Percentiles rank a stretch among this genome's conserved stretches.
phyloP scores from a whole-genome alignment of 2,888 invertebrate species.

The Aethes cnicana region DNA sequence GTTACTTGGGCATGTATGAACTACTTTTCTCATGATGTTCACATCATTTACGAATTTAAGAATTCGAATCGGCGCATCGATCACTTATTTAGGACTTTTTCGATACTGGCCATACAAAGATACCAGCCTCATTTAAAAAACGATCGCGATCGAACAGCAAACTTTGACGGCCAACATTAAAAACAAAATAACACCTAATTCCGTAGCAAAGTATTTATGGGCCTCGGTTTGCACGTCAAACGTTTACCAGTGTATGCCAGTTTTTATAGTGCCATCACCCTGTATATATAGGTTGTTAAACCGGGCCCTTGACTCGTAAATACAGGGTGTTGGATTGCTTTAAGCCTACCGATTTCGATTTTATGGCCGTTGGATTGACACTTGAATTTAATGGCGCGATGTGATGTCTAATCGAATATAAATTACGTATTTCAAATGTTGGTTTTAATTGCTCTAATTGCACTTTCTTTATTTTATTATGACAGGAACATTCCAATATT shows the following conservation, averaged over 20 bases:
- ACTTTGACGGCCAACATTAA: constrained; percentile 18
- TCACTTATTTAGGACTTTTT: too few species aligned
- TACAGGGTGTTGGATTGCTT: constrained; percentile 57
- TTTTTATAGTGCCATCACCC: constrained; percentile 69
- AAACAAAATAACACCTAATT: constrained; percentile 26
- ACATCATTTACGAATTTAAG: too few species aligned
- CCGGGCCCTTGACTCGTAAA: constrained; percentile 70
- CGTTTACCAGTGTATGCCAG: constrained; percentile 69
- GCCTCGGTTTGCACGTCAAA: constrained; percentile 64
- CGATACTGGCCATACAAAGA: not conserved
- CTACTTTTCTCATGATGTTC: too few species aligned
- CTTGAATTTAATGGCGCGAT: constrained; percentile 62
- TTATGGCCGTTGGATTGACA: constrained; percentile 27
- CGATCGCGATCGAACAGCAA: constrained; percentile 17
- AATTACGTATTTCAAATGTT: constrained; percentile 37
- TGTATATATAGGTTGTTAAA: constrained; percentile 63
- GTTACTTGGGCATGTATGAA: too few species aligned
- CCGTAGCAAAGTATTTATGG: constrained; percentile 39
- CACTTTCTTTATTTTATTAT: too few species aligned
- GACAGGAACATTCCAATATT: too few species aligned
- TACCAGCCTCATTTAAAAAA: not conserved
- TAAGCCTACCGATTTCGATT: constrained; percentile 59
- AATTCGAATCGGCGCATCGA: too few species aligned
- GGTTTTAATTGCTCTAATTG: constrained; percentile 10
- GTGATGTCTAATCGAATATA: constrained; percentile 57